Evolutionary conservation across 2,113 vertebrate genomes (phyloP).

Genomic region (Desmodus rotundus): DNA sequence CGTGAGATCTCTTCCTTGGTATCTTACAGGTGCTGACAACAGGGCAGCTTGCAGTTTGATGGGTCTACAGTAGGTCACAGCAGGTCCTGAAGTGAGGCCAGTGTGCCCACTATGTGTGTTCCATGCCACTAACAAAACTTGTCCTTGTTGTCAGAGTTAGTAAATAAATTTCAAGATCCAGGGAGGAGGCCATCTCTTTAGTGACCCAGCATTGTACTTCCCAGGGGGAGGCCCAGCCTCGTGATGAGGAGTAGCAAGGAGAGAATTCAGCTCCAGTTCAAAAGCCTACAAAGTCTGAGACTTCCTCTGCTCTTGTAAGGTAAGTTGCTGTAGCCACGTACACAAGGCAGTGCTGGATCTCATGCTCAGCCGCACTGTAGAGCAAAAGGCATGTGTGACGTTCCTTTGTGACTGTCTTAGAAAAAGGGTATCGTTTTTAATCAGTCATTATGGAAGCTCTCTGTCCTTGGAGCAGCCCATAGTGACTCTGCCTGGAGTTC

Average conservation of each 20-base stretch:
- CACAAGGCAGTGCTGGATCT: background rate
- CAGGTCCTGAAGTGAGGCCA: background rate
- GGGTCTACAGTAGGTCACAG: background rate
- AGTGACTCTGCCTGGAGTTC: background rate
- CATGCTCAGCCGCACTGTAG: background rate
- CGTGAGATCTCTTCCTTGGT: background rate
- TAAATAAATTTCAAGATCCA: slow-evolving; percentile 27
- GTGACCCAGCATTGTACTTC: slow-evolving; percentile 60
- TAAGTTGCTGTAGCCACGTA: slow-evolving; percentile 29
- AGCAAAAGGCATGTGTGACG: background rate
- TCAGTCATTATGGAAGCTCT: background rate
- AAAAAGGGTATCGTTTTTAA: background rate
- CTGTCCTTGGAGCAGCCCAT: background rate
- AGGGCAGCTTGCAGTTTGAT: background rate
- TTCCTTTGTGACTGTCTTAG: background rate
- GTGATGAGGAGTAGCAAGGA: slow-evolving; percentile 76
- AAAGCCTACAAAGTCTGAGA: slow-evolving; percentile 54
- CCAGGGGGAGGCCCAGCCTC: slow-evolving; percentile 74
- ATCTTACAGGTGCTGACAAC: background rate
- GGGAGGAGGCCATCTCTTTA: background rate
- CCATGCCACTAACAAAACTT: slow-evolving; percentile 21
- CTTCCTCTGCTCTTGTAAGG: slow-evolving; percentile 64
- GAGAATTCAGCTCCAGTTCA: slow-evolving; percentile 62
- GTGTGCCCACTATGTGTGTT: background rate
- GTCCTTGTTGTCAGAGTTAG: slow-evolving; percentile 36